Evolutionary conservation across 2,797 vertebrate genomes (phyloP), one percentile per base, ranked within the genome.

Genomic region (Morelia viridis): DNA sequence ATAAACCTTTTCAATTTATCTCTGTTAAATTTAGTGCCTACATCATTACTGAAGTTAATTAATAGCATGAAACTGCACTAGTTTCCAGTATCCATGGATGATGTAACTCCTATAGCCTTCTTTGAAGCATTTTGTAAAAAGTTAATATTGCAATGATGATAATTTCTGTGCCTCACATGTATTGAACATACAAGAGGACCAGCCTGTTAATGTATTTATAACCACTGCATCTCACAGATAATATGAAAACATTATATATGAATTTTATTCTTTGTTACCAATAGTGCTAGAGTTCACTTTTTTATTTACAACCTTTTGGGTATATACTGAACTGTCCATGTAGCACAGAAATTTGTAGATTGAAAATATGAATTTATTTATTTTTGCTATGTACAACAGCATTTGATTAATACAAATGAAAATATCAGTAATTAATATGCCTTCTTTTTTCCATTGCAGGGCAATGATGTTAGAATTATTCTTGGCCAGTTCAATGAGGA

Each of bases 401-500:
- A 62, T 88, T 26, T 83, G 28, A 62, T 2, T 50, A 91, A 62
- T 88, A 31, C 5, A n/a, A 46, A 83, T 64, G 22, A 56, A 65
- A 86, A 41, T 12, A 17, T 19, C 7, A 61, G 41, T 89, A 53
- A 87, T n/a, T n/a, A 10, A 41, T 0, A 0, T 90, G 2, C 92
- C 28, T 35, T 86, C 89, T 94, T 93, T 95, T 97, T 91, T 83
- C 11, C 3, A 15, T 96, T 94, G 80, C 98, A 99, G 99, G 98
- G 99, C 92, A 99, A 99, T 28, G 99, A 99, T 0, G 99, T 99
- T 93, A 98, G 99, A 95, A 99, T 99, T 97, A 99, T 99, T 94
- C 99, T 99, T 62, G 99, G 99, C 85, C 99, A 99, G 97, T 99
- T 99, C 97, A 99, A 99, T 94, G 99, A 99, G 96, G 98, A 99